Conservation (phyloP, 2,888 invertebrate species). For the Drosophila picticornis region DNA sequence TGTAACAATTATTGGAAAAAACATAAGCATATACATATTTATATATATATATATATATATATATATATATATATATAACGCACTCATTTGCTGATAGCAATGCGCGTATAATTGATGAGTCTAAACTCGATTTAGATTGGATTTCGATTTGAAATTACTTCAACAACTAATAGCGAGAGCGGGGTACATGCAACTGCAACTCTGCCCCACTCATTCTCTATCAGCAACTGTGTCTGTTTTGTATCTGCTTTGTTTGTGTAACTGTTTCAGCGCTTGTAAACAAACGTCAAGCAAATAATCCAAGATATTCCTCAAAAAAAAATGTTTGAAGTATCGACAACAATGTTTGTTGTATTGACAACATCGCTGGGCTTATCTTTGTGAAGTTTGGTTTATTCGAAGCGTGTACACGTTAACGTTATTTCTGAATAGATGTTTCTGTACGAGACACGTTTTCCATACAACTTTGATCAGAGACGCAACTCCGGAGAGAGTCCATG, state of each 20-base stretch:
- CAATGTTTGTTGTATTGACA: constrained; percentile 70
- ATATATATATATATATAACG: constrained; percentile 8
- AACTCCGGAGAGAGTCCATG: constrained; percentile 5
- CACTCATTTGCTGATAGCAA: constrained; percentile 20
- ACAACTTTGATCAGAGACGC: constrained; percentile 11
- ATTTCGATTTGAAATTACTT: constrained; percentile 28
- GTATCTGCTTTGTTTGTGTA: constrained; percentile 55
- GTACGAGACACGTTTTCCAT: constrained; percentile 13
- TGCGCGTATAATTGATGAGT: constrained; percentile 44
- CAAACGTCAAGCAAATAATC: constrained; percentile 62
- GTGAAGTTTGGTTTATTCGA: constrained; percentile 19
- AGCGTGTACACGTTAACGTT: constrained; percentile 53
- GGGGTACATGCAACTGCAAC: constrained; percentile 4
- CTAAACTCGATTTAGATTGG: constrained; percentile 34
- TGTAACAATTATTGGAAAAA: constrained; percentile 44
- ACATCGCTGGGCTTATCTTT: constrained; percentile 64
- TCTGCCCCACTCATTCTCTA: not conserved
- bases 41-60: constrained; percentile 3
- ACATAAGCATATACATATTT: not conserved
- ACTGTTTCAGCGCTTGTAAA: constrained; percentile 65
- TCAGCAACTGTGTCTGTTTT: constrained; percentile 28
- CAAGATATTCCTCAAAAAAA: constrained; percentile 36
- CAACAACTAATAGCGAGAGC: constrained; percentile 1
- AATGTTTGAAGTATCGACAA: too few species aligned
- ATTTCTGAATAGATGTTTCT: constrained; percentile 24